Base-by-base conservation (phyloP, 2,888 invertebrate genomes). In the Patella pellucida region DNA sequence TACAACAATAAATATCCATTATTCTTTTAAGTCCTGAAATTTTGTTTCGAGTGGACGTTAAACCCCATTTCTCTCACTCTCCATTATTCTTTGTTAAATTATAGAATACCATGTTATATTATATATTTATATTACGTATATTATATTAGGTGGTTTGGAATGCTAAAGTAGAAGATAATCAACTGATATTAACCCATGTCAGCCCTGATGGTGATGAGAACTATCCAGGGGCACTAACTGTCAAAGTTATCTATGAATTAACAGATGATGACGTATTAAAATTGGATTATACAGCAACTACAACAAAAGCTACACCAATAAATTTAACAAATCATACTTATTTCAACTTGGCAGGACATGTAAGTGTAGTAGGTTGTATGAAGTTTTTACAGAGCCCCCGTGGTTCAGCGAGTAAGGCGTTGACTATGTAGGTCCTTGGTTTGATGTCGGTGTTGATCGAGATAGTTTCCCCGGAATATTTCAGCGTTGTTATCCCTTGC, bases 261-360 rank as follows among this genome's bases (percentile, higher is more conserved):
- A 93, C 94, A 50, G 94, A 95, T 80, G 85, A 87, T 41, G 95
- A 96, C 88, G 93, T 94, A 78, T 92, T 98, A 68, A 92, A 93
- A 77, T 93, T 97, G 7, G 93, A 94, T 78, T 96, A 95, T 93
- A 93, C 92, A 81, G 96, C 96, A 23, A 94, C 93, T 3, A 93
- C 95, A 3, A 94, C 94, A 14, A 95, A 95, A 87, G 93, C 95
- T 0, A 97, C 97, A 0, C 94, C 95, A 16, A 92, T 98, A 78
- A 97, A 96, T 90, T 91, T 98, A 75, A 96, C 96, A 70, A 96
- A 95, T 90, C 95, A 97, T 87, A 94, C 95, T 1, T 98, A 95
- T 90, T 97, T 98, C 91, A 98, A 98, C 92, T 93, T 98, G 67
- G 96, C 94, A 71, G 97, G 97, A n/a, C 96, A 97, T 91, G 94